phyloP scores from a whole-genome alignment of 2,888 invertebrate genomes.

The Spicauda simplicius region DNA sequence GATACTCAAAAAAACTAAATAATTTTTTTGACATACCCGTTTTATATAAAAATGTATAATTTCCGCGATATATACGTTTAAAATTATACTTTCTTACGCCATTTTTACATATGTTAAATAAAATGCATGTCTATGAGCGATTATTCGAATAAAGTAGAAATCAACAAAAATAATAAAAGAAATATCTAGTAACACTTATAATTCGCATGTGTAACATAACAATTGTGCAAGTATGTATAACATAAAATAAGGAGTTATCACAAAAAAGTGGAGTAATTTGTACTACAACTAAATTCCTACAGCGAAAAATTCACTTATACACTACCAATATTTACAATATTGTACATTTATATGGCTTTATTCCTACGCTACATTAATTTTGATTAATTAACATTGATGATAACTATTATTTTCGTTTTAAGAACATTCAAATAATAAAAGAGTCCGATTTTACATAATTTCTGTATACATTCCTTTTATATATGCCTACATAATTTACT shows the following conservation, averaged over 20 bases:
- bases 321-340: constrained; percentile 32
- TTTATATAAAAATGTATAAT: no score
- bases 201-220: constrained; percentile 18
- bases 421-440: no score
- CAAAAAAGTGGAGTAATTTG: constrained; percentile 47
- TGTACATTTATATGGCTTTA: constrained; percentile 21
- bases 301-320: constrained; percentile 23
- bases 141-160: constrained; percentile 6
- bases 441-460: no score
- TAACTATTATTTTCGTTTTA: neutral
- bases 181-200: constrained; percentile 14
- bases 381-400: neutral
- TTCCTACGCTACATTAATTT: neutral
- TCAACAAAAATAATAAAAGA: constrained; percentile 11
- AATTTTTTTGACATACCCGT: no score
- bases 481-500: no score
- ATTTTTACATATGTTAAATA: constrained; percentile 10
- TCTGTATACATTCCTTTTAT: no score
- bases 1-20: no score
- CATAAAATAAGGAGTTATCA: constrained; percentile 43
- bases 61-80: no score
- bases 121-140: constrained; percentile 19
- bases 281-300: constrained; percentile 46
- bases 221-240: constrained; percentile 28
- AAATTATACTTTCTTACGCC: constrained; percentile 24